Evolutionary conservation across 2,888 invertebrate genomes (phyloP).

Genomic region (Protula sp.): DNA sequence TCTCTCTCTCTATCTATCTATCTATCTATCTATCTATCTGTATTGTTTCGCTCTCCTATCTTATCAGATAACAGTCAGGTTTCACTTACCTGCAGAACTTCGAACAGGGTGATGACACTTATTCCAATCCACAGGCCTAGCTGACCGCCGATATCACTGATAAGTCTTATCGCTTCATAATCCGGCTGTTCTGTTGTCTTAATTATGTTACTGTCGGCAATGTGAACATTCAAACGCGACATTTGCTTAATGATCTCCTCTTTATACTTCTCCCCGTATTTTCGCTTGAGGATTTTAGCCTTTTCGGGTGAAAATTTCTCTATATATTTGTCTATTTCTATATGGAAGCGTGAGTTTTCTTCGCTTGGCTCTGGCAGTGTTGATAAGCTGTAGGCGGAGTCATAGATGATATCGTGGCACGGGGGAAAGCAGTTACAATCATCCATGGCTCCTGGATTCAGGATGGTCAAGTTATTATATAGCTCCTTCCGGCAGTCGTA

Average conservation of each 20-base stretch:
- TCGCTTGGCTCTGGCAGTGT: constrained; percentile 21
- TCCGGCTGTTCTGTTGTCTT: constrained; percentile 30
- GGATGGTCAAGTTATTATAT: constrained; percentile 28
- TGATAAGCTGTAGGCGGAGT: constrained; percentile 25
- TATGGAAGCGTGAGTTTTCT: constrained; percentile 24
- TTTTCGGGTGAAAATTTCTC: constrained; percentile 8
- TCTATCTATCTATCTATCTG: too few relatives aligned
- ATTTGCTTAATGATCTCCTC: constrained; percentile 6
- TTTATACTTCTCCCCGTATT: neutral
- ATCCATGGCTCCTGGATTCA: constrained; percentile 23
- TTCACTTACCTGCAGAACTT: constrained; percentile 19
- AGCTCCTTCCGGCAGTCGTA: constrained; percentile 23
- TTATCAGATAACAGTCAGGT: too few relatives aligned
- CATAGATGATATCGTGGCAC: constrained; percentile 26
- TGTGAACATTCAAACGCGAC: constrained; percentile 26
- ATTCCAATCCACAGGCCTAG: constrained; percentile 31
- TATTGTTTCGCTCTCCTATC: too few relatives aligned
- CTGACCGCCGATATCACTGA: constrained; percentile 31
- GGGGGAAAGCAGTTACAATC: constrained; percentile 26
- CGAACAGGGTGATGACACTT: constrained; percentile 28
- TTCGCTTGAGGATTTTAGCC: neutral
- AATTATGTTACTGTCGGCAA: constrained; percentile 29
- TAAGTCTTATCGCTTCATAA: constrained; percentile 25
- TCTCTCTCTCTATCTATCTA: too few relatives aligned
- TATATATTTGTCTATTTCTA: constrained; percentile 16